A percentile compares a stretch with the other conserved stretches of the same genome.
phyloP scores from a whole-genome alignment of 2,797 vertebrate species.

The Nannoperca obscura region DNA sequence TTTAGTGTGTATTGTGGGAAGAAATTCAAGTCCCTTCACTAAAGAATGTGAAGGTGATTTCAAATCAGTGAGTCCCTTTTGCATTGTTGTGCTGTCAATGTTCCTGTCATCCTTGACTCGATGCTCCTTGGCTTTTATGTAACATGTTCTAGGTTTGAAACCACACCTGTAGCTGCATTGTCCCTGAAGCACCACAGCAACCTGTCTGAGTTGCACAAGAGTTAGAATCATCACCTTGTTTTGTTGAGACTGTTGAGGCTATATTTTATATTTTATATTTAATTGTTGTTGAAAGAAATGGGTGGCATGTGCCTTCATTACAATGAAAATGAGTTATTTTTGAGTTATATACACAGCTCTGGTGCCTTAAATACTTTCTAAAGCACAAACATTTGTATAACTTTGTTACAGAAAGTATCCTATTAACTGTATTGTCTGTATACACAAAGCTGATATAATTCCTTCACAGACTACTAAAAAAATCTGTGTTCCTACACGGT shows the following conservation, averaged over 20 bases:
- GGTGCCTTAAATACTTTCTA: background rate
- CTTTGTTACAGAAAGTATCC: background rate
- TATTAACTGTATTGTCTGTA: too few relatives aligned
- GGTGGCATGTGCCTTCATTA: too few relatives aligned
- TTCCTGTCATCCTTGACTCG: background rate
- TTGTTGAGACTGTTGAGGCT: too few relatives aligned
- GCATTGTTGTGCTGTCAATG: background rate
- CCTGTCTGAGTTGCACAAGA: background rate
- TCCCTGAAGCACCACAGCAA: background rate
- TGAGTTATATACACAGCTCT: background rate
- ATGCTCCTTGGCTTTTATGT: background rate
- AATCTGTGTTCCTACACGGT: background rate
- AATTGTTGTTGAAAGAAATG: background rate
- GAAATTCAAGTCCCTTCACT: background rate
- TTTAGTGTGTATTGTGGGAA: background rate
- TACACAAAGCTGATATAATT: too few relatives aligned
- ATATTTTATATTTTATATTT: too few relatives aligned
- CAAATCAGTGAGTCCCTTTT: background rate
- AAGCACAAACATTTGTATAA: background rate
- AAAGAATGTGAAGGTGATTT: background rate
- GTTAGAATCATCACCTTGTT: too few relatives aligned
- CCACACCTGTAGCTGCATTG: background rate
- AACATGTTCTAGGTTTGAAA: background rate
- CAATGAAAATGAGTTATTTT: background rate
- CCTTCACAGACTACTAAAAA: background rate